A percentile compares a stretch with the other conserved stretches of the same genome.
These are phyloP conservation scores for Nylanderia fulva DNA, from an alignment of 1,140 invertebrate species.

Conservation along the genomic window DNA sequence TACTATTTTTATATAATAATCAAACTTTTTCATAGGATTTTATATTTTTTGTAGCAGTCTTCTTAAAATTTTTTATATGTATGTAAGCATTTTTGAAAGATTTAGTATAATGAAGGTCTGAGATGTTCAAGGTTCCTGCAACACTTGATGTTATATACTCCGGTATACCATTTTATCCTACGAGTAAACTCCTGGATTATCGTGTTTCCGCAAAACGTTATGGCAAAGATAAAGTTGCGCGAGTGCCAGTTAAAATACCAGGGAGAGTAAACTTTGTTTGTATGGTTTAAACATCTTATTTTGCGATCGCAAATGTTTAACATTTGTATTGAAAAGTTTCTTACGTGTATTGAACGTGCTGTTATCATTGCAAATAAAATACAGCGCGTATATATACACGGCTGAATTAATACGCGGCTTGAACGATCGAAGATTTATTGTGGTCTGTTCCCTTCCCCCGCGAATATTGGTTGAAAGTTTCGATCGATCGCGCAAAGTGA, in stretches of 20 bases:
- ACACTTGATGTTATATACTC: background rate
- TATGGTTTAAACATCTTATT: slow-evolving; percentile 37
- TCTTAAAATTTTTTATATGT: background rate
- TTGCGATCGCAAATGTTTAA: slow-evolving; percentile 11
- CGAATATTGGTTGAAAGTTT: slow-evolving; percentile 36
- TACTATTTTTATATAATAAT: no score
- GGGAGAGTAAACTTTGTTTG: slow-evolving; percentile 23
- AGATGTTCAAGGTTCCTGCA: background rate
- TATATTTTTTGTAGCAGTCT: background rate
- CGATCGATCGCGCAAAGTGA: slow-evolving; percentile 53
- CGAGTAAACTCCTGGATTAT: slow-evolving; percentile 22
- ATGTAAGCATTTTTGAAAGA: background rate
- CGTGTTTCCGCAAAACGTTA: slow-evolving; percentile 19
- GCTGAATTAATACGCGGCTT: slow-evolving; percentile 36
- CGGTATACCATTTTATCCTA: slow-evolving; percentile 1
- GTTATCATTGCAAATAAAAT: slow-evolving; percentile 44
- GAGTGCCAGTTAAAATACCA: slow-evolving; percentile 7
- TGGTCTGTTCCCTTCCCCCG: background rate
- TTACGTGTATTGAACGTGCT: background rate
- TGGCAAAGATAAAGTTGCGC: slow-evolving; percentile 20
- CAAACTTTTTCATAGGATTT: background rate
- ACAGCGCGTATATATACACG: slow-evolving; percentile 22
- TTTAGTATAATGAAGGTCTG: slow-evolving; percentile 2
- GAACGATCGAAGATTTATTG: slow-evolving; percentile 43
- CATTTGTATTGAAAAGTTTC: background rate